Evolutionary conservation across 2,797 vertebrate genomes (phyloP).

Genomic region (Cossypha dichroa): DNA sequence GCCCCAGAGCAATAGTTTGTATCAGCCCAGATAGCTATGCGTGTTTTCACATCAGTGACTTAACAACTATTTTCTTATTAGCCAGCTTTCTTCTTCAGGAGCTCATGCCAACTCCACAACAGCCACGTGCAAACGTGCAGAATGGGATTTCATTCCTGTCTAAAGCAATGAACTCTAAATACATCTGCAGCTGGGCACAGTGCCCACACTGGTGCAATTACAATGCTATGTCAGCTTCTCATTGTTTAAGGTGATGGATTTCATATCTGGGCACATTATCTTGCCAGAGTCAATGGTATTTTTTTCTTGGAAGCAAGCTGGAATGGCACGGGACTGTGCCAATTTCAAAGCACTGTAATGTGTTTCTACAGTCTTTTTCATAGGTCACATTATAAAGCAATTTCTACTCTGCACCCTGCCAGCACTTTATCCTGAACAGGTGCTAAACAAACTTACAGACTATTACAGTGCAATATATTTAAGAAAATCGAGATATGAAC

Average conservation of each 20-base stretch:
- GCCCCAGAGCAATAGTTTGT: neutral
- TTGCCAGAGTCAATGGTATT: conserved; percentile 16
- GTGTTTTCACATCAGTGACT: conserved; percentile 48
- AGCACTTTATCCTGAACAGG: conserved; percentile 50
- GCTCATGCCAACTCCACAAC: conserved; percentile 19
- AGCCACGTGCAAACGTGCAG: conserved; percentile 20
- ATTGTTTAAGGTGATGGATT: conserved; percentile 56
- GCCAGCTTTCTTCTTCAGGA: conserved; percentile 51
- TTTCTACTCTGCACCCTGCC: neutral
- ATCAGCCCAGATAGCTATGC: neutral
- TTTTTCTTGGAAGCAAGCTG: conserved; percentile 38
- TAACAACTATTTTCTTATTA: conserved; percentile 17
- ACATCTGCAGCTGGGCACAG: conserved; percentile 39
- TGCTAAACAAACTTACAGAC: conserved; percentile 13
- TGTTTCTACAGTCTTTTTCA: neutral
- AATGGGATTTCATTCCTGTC: conserved; percentile 43
- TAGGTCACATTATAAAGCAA: conserved; percentile 29
- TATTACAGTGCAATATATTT: neutral
- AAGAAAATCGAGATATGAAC: neutral
- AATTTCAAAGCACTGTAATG: neutral
- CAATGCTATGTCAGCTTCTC: conserved; percentile 55
- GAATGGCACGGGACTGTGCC: conserved; percentile 5
- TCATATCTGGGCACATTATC: conserved; percentile 30
- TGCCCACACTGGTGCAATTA: conserved; percentile 48
- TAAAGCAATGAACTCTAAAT: conserved; percentile 43